Base-by-base conservation (phyloP, 2,113 vertebrate species). In the Labeo rohita region DNA sequence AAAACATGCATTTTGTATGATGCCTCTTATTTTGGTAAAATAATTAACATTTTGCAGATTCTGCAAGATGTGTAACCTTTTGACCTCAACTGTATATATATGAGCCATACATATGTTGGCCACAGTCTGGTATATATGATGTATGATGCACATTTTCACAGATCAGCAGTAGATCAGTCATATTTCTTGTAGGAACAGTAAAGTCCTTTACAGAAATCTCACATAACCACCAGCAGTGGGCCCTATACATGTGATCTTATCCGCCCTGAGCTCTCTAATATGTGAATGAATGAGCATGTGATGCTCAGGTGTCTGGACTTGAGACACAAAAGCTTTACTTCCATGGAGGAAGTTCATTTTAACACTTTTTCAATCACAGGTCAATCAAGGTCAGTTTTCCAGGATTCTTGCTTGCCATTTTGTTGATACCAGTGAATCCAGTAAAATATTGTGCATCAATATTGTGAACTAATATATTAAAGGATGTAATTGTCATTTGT, bases 261-360 rank as follows among this genome's bases (percentile, higher is more conserved):
- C 36, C 4, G 11, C 49, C 61, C 76, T 43, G 36, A 79, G 34
- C 54, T 34, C 8, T 1, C 36, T n/a, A n/a, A 43, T 21, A 78
- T 78, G 76, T 79, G 52, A 43, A 79, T 59, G 34, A 78, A 78
- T 78, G 52, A 59, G 43, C 52, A 59, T 59, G 54, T 79, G 76
- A 79, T 43, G 10, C 76, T 79, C 76, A 61, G 28, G 16, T 34
- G 28, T 78, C 50, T 78, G 50, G 52, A 78, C 75, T 36, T 77
- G 52, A 8, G 34, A 78, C 34, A 39, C 34, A 78, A 21, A 10
- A 59, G 52, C 34, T n/a, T 59, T 79, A 79, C 36, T 79, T 36
- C 16, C 52, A 78, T 39, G 39, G 1, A 39, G 39, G 39, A 39
- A 39, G 39, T 3, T 39, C 39, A 39, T 39, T 39, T 39, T 3